Base-by-base conservation (phyloP, 1,140 invertebrate species). In the Idris sp. region DNA sequence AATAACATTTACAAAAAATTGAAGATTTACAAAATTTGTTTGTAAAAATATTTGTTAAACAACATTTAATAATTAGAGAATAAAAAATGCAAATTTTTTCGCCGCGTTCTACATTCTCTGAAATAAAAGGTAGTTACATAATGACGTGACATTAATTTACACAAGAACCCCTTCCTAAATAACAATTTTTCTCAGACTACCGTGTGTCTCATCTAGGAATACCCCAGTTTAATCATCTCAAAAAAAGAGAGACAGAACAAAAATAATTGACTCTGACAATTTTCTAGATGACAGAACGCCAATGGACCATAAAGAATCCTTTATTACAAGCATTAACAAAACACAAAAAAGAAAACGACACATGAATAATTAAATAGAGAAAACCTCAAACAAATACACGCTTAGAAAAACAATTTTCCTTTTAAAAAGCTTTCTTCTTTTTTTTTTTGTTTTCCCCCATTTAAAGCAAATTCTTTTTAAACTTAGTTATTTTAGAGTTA, bases 121-220 rank as follows among this genome's bases (percentile, higher is more conserved):
- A 41, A 41, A 44, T 43, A 58, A 26, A 7, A 4, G 11, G 16
- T 22, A 18, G 36, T 30, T 43, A 2, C 19, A 38, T 53, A 53
- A 53, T 38, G 48, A 44, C 18, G 28, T 30, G 28, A 58, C 53
- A n/a, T 16, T 58, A 43, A 58, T 58, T 58, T 58, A 58, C 33
- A 43, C 18, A 35, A 44, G 40, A 43, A 25, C 8, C 11, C 13
- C 40, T 43, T 33, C 3, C 38, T 44, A 35, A 58, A 58, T 25
- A 56, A 31, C 51, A 44, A 46, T 58, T 58, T 58, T 44, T 58
- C 54, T 16, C 33, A 2, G 30, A 26, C 40, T 19, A 15, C 53
- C 6, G 11, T 35, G 25, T 22, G 7, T 26, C 22, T 4, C 11
- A 22, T 10, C 33, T 40, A 53, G 40, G 40, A 44, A 44, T 58